Percentiles rank a stretch among this genome's conserved stretches.
Evolutionary conservation across 1,140 invertebrate genomes (phyloP).

Genomic region (Lepidotrigona ventralis): DNA sequence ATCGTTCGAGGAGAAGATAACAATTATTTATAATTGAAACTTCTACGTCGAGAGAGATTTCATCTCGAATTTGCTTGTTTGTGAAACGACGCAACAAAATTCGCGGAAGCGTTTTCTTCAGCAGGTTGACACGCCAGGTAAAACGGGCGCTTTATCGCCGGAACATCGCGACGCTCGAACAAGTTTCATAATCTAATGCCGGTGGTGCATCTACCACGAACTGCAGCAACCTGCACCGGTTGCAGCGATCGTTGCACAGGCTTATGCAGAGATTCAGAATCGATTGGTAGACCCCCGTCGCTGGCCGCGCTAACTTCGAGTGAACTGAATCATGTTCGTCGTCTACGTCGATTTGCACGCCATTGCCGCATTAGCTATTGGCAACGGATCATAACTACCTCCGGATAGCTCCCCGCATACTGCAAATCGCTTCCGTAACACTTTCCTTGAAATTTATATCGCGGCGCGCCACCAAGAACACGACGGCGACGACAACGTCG

Average conservation of each 20-base stretch:
- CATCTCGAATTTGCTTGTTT: background rate
- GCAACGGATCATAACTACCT: constrained; percentile 76
- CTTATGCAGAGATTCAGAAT: constrained; percentile 59
- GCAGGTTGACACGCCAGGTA: background rate
- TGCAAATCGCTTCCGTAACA: constrained; percentile 75
- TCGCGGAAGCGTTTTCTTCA: background rate
- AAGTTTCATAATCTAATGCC: constrained; percentile 44
- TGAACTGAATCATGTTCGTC: constrained; percentile 72
- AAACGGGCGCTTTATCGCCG: constrained; percentile 36
- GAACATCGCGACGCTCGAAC: constrained; percentile 34
- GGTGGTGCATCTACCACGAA: constrained; percentile 44
- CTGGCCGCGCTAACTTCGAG: constrained; percentile 67
- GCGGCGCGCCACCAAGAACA: constrained; percentile 22
- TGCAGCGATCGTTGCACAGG: constrained; percentile 25
- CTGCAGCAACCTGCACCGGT: constrained; percentile 43
- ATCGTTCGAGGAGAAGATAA: background rate
- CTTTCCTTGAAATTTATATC: constrained; percentile 72
- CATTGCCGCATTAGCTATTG: constrained; percentile 75
- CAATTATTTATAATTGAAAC: too few relatives aligned
- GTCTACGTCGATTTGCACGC: constrained; percentile 75
- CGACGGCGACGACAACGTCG: background rate
- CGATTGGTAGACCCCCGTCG: constrained; percentile 40
- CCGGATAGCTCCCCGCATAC: constrained; percentile 67
- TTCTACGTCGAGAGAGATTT: background rate
- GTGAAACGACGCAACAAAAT: background rate